phyloP scores from a whole-genome alignment of 2,797 vertebrate species.

The Argentina silus region DNA sequence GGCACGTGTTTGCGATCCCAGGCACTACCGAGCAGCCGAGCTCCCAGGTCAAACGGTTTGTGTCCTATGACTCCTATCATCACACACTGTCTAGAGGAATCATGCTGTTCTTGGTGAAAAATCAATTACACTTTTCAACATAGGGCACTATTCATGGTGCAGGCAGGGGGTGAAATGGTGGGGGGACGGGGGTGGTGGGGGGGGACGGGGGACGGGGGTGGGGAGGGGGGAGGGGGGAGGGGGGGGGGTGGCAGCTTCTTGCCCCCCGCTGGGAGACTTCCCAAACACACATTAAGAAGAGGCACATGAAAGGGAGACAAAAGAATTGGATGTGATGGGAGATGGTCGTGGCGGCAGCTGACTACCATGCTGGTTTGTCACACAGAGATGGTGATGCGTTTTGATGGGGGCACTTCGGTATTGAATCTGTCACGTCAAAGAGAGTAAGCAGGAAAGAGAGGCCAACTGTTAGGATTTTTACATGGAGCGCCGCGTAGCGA shows the following conservation, averaged over 20 bases:
- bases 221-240: not conserved
- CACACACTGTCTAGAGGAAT: slow-evolving; percentile 39
- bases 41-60: slow-evolving; percentile 51
- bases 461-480: no score
- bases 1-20: slow-evolving; percentile 14
- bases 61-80: slow-evolving; percentile 65
- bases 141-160: slow-evolving; percentile 26
- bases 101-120: slow-evolving; percentile 50
- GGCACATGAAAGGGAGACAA: no score
- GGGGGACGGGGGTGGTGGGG: not conserved
- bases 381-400: not conserved
- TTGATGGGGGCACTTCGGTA: not conserved
- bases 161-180: slow-evolving; percentile 1
- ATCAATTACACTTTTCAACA: slow-evolving; percentile 50
- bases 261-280: not conserved
- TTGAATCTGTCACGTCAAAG: not conserved
- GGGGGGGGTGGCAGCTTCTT: not conserved
- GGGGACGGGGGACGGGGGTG: not conserved
- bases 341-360: not conserved
- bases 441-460: no score
- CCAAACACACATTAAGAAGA: not conserved
- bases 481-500: no score
- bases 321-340: no score
- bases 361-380: not conserved
- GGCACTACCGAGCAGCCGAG: not conserved